Conservation (phyloP, 2,113 vertebrate genomes). For the Jacana jacana region DNA sequence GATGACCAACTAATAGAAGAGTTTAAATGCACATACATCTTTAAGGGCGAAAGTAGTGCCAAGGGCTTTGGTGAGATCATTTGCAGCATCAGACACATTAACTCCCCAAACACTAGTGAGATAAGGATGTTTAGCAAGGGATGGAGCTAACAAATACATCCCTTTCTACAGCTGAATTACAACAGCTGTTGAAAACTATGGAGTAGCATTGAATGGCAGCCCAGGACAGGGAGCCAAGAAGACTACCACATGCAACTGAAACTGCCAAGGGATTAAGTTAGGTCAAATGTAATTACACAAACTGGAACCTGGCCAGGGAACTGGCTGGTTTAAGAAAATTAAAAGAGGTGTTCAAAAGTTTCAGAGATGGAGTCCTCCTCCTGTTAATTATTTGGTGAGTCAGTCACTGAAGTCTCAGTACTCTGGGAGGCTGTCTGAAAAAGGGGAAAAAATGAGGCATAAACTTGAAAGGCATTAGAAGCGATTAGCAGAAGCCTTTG, state of each 20-base stretch:
- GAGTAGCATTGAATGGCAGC: conserved; percentile 44
- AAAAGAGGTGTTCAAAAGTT: conserved; percentile 66
- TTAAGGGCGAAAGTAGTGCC: not conserved
- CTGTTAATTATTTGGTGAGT: conserved; percentile 65
- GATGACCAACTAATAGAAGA: not conserved
- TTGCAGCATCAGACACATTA: not conserved
- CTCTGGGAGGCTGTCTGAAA: conserved; percentile 46
- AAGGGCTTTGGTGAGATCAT: not conserved
- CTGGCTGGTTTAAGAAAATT: conserved; percentile 60
- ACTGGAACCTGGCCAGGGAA: conserved; percentile 39
- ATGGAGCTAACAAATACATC: not conserved
- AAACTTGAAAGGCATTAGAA: conserved; percentile 65
- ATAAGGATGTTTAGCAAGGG: not conserved
- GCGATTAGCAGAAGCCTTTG: conserved; percentile 60
- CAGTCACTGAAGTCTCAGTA: conserved; percentile 39
- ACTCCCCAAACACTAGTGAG: not conserved
- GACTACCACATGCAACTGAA: conserved; percentile 54
- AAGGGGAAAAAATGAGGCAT: conserved; percentile 51
- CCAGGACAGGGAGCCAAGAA: conserved; percentile 33
- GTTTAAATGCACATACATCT: not conserved
- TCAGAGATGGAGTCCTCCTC: conserved; percentile 54
- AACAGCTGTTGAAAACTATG: conserved; percentile 34
- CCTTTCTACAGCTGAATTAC: not conserved
- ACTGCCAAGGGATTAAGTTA: conserved; percentile 61
- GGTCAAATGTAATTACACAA: conserved; percentile 61